Conservation (phyloP, 2,888 invertebrate genomes). For the Ischnura elegans region DNA sequence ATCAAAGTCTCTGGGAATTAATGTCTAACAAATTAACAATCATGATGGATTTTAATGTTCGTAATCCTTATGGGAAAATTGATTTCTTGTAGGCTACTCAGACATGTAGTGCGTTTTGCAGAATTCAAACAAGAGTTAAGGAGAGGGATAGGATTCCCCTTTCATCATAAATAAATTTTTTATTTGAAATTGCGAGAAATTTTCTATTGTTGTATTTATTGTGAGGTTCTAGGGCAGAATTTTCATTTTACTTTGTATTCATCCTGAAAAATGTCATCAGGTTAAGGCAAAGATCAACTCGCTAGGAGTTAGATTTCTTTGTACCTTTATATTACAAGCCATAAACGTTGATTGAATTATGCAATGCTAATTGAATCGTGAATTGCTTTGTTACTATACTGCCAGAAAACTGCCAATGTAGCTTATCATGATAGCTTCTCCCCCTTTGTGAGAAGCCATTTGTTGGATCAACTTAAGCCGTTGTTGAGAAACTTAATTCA, state of each 20-base stretch:
- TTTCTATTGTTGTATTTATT: conserved; percentile 58
- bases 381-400: conserved; percentile 43
- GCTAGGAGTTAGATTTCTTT: background rate
- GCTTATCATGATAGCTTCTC: conserved; percentile 36
- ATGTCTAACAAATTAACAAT: background rate
- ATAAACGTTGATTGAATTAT: background rate
- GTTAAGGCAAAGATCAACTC: background rate
- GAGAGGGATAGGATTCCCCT: background rate
- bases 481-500: conserved; percentile 41
- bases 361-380: conserved; percentile 17
- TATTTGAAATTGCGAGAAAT: conserved; percentile 29
- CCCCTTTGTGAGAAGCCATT: background rate
- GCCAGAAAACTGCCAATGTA: conserved; percentile 58
- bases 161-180: conserved; percentile 24
- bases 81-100: background rate
- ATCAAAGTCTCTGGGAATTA: conserved; percentile 32
- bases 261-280: conserved; percentile 10
- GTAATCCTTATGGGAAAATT: background rate
- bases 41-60: conserved; percentile 16
- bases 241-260: conserved; percentile 34
- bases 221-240: background rate
- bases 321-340: conserved; percentile 10
- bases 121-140: conserved; percentile 28
- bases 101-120: background rate
- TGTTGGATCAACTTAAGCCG: conserved; percentile 30